A percentile compares a stretch with the other conserved stretches of the same genome.
Evolutionary conservation across 92 coral and sea anemone genomes (phyloP).

Genomic region (Zoanthus sociatus): DNA sequence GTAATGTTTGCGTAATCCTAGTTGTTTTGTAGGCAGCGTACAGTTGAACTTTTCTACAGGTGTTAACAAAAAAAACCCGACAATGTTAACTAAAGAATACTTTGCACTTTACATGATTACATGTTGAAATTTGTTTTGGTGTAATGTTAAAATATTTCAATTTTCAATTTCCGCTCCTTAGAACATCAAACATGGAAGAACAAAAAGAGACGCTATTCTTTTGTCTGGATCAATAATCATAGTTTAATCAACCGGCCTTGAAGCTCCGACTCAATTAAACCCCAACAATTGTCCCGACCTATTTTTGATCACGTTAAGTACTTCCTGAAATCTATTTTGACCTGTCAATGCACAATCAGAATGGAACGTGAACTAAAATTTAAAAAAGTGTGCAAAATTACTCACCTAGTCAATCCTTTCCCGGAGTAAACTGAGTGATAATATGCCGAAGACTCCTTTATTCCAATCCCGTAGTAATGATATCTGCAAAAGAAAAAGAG

Average conservation of each 20-base stretch:
- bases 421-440: slow-evolving; percentile 99
- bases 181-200: slow-evolving; percentile 47
- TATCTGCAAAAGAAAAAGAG: slow-evolving; percentile 69
- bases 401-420: slow-evolving; percentile 96
- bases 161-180: slow-evolving; percentile 47
- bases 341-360: slow-evolving; percentile 37
- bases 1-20: not conserved
- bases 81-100: slow-evolving; percentile 11
- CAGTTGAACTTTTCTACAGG: not conserved
- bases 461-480: slow-evolving; percentile 99
- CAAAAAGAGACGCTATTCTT: slow-evolving; percentile 56
- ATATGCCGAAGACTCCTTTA: slow-evolving; percentile 97
- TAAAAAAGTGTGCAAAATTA: slow-evolving; percentile 15
- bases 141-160: slow-evolving; percentile 23
- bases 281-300: slow-evolving; percentile 54
- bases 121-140: not conserved
- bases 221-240: slow-evolving; percentile 48
- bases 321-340: slow-evolving; percentile 56
- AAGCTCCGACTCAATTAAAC: slow-evolving; percentile 54
- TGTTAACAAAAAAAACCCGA: slow-evolving; percentile 35
- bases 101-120: not conserved
- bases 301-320: slow-evolving; percentile 62
- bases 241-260: slow-evolving; percentile 47
- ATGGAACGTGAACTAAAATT: not conserved
- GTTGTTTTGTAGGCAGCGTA: too few relatives aligned